Evolutionary conservation across 2,113 vertebrate genomes (phyloP), one percentile per base, ranked within the genome.

Genomic region (Lagopus leucura): DNA sequence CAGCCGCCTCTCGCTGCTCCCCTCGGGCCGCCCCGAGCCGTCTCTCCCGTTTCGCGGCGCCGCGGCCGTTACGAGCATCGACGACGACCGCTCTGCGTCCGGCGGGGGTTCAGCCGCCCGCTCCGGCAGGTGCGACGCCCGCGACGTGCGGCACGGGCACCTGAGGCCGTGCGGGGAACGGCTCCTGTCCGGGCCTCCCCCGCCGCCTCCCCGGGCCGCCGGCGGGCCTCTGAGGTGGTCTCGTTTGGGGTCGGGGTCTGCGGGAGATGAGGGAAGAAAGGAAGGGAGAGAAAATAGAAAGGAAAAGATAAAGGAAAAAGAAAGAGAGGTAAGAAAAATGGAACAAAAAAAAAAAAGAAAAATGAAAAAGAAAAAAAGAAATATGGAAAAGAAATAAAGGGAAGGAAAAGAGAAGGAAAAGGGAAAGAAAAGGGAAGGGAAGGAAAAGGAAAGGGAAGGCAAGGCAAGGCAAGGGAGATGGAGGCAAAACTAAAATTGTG

Each of bases 361-460:
- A 1, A 21, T 34, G 4, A 22, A 4, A 5, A 32, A 5, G 24
- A 3, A 10, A 10, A 5, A 4, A 18, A 42, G 6, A 15, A 42
- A 42, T 42, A 14, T 42, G 42, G 42, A 16, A 42, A 4, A 19
- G 22, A 5, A 13, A 22, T 5, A 20, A 7, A 16, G n/a, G 8
- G 21, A 2, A 32, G 1, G 17, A 52, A 5, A 8, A 9, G 4
- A 6, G 22, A 18, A 8, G 34, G 8, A 12, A 17, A 13, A 25
- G 6, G 3, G 2, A 3, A 76, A 9, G 28, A 12, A 14, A 11
- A n/a, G 10, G 22, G 9, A 16, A 43, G 32, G 40, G 10, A 24
- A 38, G 24, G n/a, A 16, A 18, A 40, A 21, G 19, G 32, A 18
- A 30, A 52, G 34, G 18, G n/a, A 5, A 18, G 9, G 48, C 24